Evolutionary conservation across 2,888 invertebrate genomes (phyloP), one percentile per base, ranked within the genome.

Genomic region (Nomada ferruginata): DNA sequence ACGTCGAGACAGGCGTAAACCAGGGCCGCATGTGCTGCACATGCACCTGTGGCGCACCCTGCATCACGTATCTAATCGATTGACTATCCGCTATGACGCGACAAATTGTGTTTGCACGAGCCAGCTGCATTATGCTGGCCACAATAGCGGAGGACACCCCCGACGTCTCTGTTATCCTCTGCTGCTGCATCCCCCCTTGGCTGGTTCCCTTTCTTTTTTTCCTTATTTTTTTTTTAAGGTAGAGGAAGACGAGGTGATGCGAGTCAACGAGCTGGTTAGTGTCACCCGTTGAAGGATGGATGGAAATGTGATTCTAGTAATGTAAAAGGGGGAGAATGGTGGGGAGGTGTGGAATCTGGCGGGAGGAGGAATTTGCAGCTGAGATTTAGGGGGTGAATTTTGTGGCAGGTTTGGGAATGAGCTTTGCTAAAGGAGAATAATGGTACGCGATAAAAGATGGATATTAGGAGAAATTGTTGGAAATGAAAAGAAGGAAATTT

Each of bases 61-160:
- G 85, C 84, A 75, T 82, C 74, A 23, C 71, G 42, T 65, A 53
- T 64, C 89, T 91, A 91, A 91, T 91, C 91, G 91, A 91, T 91
- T 88, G 89, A 89, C 90, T 90, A 91, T 91, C 89, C 89, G 89
- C 91, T 89, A 90, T 89, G 90, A 91, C 87, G 89, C 89, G 90
- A 89, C 85, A 91, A 91, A 91, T 91, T 91, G 91, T 87, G 86
- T 91, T 90, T 90, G 90, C 83, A 83, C 78, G 65, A 84, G 66
- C 74, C 59, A 64, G 72, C 66, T 60, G 79, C 82, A 82, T 85
- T 85, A 83, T 83, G 71, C 76, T 29, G 60, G 61, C 18, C 65
- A 86, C 83, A 85, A 85, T 81, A 66, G 60, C 60, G 60, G 11
- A 57, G 36, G 57, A 77, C 44, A 23, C 63, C 42, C 57, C 47